Conservation (phyloP, 2,113 vertebrate species). For the Solea solea region DNA sequence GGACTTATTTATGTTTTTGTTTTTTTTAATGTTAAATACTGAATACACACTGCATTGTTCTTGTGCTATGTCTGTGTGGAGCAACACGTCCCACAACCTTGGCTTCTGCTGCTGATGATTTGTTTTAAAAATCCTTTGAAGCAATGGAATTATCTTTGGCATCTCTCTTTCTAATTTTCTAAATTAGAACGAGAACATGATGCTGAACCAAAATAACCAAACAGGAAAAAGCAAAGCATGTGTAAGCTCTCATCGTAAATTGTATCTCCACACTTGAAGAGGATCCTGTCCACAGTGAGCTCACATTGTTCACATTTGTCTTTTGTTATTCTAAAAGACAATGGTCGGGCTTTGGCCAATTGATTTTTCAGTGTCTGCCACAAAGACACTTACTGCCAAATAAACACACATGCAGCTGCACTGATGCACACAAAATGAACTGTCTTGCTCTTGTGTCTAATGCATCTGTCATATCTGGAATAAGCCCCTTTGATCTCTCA, state of each 20-base stretch:
- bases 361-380: constrained; percentile 28
- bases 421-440: constrained; percentile 69
- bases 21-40: too few species aligned
- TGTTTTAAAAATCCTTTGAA: too few species aligned
- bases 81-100: too few species aligned
- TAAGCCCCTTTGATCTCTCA: constrained; percentile 67
- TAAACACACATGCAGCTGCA: constrained; percentile 37
- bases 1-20: too few species aligned
- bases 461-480: constrained; percentile 75
- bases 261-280: neutral
- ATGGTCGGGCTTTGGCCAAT: constrained; percentile 13
- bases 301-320: constrained; percentile 11
- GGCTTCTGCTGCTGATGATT: too few species aligned
- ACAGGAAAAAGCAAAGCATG: neutral
- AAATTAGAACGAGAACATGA: too few species aligned
- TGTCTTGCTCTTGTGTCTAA: constrained; percentile 70
- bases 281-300: constrained; percentile 1
- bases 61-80: too few species aligned
- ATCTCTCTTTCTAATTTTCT: too few species aligned
- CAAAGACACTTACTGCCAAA: constrained; percentile 27
- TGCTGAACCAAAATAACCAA: too few species aligned
- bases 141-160: too few species aligned
- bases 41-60: too few species aligned
- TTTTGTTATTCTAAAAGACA: constrained; percentile 30
- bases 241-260: neutral